Percentiles rank a stretch among this genome's conserved stretches.
Conservation (phyloP, 2,888 invertebrate species). For the Drosophila monieri region DNA sequence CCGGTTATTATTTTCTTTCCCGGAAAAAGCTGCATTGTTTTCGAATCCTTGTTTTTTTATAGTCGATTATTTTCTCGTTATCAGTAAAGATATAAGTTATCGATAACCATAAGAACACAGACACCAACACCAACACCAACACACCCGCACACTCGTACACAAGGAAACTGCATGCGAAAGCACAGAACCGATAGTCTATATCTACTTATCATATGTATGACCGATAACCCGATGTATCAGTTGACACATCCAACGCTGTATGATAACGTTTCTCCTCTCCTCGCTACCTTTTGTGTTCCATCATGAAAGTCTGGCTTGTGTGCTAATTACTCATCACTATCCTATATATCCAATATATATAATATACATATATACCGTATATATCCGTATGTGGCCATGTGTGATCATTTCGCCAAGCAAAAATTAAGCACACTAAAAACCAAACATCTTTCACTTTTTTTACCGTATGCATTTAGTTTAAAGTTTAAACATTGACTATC, state of each 20-base stretch:
- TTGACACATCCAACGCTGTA: conserved; percentile 31
- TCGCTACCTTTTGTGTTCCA: conserved; percentile 35
- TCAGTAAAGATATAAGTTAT: conserved; percentile 24
- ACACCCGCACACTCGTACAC: conserved; percentile 31
- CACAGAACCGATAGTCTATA: conserved; percentile 25
- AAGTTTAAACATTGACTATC: conserved; percentile 21
- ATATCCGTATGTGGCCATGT: conserved; percentile 42
- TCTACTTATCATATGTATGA: conserved; percentile 26
- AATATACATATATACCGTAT: conserved; percentile 30
- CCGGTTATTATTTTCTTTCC: background rate
- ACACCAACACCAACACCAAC: conserved; percentile 17
- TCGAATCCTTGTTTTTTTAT: background rate
- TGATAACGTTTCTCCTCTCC: conserved; percentile 38
- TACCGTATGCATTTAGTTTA: conserved; percentile 42
- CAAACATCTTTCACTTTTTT: conserved; percentile 29
- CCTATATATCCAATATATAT: conserved; percentile 14
- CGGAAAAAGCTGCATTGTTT: too few relatives aligned
- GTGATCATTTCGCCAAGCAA: conserved; percentile 41
- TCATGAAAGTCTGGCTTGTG: conserved; percentile 35
- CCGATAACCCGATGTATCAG: conserved; percentile 25
- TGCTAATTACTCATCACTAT: conserved; percentile 31
- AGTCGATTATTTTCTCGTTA: conserved; percentile 11
- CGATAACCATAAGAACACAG: conserved; percentile 42
- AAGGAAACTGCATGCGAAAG: conserved; percentile 34
- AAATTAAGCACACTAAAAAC: conserved; percentile 30